Conservation (phyloP, 2,113 vertebrate genomes). For the Chauna torquata region DNA sequence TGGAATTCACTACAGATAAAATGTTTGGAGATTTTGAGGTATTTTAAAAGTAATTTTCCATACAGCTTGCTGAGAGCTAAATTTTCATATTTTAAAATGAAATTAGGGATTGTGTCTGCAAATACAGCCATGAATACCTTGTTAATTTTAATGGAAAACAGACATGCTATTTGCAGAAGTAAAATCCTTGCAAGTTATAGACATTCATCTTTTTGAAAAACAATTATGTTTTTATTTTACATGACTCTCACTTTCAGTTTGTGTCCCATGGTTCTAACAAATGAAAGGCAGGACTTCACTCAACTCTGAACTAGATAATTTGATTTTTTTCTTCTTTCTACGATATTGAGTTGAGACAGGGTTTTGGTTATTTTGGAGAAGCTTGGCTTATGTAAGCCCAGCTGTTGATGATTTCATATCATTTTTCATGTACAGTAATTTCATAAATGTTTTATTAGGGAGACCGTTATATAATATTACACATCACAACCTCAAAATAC, state of each 20-base stretch:
- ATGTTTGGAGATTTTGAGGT: not conserved
- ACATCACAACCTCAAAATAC: not conserved
- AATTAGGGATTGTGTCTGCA: not conserved
- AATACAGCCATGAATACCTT: not conserved
- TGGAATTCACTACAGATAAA: not conserved
- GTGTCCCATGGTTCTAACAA: not conserved
- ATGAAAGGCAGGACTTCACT: not conserved
- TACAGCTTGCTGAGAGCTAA: not conserved
- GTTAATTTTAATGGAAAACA: not conserved
- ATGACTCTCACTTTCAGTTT: not conserved
- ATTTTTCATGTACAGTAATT: not conserved
- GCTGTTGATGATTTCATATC: not conserved
- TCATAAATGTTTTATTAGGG: not conserved
- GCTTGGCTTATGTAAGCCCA: not conserved
- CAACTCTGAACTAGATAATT: not conserved
- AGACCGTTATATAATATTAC: not conserved
- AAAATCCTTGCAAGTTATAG: not conserved
- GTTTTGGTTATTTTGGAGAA: not conserved
- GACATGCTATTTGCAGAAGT: not conserved
- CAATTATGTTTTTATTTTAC: not conserved
- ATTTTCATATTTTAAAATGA: not conserved
- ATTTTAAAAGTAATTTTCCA: not conserved
- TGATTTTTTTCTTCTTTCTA: not conserved
- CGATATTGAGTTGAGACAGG: not conserved
- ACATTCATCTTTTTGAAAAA: not conserved